A percentile compares a stretch with the other conserved stretches of the same genome.
Conservation (phyloP, 2,113 vertebrate species). For the Chlamydotis undulata region DNA sequence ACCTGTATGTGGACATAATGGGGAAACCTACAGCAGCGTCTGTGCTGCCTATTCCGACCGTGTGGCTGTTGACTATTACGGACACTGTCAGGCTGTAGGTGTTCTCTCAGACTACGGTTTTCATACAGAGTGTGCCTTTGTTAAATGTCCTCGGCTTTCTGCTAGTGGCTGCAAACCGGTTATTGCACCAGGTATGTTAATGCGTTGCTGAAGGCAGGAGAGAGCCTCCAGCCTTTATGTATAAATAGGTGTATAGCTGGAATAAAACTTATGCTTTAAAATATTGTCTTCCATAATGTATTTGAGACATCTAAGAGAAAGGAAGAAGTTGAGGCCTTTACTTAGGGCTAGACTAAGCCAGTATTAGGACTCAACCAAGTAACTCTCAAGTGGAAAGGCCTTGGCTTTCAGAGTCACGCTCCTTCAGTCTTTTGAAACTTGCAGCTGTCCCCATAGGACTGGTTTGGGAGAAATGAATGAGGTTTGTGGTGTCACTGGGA, state of each 20-base stretch:
- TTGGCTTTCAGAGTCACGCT: neutral
- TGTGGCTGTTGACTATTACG: conserved; percentile 87
- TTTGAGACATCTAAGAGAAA: neutral
- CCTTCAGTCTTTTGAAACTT: neutral
- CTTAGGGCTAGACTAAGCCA: neutral
- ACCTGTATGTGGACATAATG: conserved; percentile 89
- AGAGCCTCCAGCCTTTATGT: neutral
- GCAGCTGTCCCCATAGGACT: neutral
- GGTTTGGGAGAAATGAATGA: neutral
- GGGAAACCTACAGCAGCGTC: conserved; percentile 87
- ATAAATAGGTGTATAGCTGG: fast-evolving
- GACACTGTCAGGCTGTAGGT: conserved; percentile 88
- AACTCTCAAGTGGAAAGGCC: neutral
- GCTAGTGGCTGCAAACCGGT: conserved; percentile 82
- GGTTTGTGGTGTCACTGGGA: neutral
- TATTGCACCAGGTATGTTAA: conserved; percentile 84
- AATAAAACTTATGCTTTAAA: neutral
- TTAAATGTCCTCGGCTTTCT: conserved; percentile 82
- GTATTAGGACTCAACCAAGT: neutral
- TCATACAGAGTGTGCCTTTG: conserved; percentile 82
- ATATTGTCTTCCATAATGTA: neutral
- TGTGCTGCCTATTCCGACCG: conserved; percentile 91
- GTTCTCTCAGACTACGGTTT: conserved; percentile 73
- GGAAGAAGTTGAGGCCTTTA: neutral
- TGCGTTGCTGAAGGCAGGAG: fast-evolving